Conservation (phyloP, 2,888 invertebrate genomes). For the Mamestra brassicae region DNA sequence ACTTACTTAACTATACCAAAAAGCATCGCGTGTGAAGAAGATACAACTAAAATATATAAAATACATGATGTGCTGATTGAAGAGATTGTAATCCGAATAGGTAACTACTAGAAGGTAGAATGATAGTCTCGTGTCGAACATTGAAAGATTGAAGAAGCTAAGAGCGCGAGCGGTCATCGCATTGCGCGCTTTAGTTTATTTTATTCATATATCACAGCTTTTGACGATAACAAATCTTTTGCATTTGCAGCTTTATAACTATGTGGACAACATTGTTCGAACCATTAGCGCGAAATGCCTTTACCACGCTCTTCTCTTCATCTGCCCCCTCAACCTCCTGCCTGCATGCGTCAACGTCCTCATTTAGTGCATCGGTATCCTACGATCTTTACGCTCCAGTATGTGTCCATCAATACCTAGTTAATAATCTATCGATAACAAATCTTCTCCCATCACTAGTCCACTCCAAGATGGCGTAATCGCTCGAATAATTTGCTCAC, state of each 20-base stretch:
- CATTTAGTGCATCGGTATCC: slow-evolving; percentile 28
- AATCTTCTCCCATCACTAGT: slow-evolving; percentile 49
- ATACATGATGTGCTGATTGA: slow-evolving; percentile 89
- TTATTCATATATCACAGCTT: slow-evolving; percentile 90
- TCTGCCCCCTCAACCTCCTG: slow-evolving; percentile 42
- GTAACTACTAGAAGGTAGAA: slow-evolving; percentile 74
- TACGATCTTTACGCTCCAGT: slow-evolving; percentile 20
- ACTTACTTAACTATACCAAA: slow-evolving; percentile 59
- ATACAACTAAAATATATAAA: slow-evolving; percentile 71
- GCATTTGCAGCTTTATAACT: slow-evolving; percentile 88
- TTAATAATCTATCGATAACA: slow-evolving; percentile 24
- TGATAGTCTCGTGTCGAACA: slow-evolving; percentile 74
- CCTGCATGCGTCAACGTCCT: slow-evolving; percentile 51
- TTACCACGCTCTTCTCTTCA: slow-evolving; percentile 34
- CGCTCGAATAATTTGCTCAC: slow-evolving; percentile 89
- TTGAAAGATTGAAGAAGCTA: slow-evolving; percentile 78
- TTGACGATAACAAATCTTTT: slow-evolving; percentile 91
- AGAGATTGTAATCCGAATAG: slow-evolving; percentile 72
- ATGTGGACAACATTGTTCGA: slow-evolving; percentile 88
- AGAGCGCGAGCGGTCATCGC: slow-evolving; percentile 82
- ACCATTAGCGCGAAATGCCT: slow-evolving; percentile 81
- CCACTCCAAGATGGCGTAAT: slow-evolving; percentile 69
- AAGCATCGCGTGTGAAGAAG: slow-evolving; percentile 66
- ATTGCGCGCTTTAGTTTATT: slow-evolving; percentile 84
- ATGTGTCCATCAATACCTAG: slow-evolving; percentile 18